Base-by-base conservation (phyloP, 2,888 invertebrate species). In the Rhaphigaster nebulosa region DNA sequence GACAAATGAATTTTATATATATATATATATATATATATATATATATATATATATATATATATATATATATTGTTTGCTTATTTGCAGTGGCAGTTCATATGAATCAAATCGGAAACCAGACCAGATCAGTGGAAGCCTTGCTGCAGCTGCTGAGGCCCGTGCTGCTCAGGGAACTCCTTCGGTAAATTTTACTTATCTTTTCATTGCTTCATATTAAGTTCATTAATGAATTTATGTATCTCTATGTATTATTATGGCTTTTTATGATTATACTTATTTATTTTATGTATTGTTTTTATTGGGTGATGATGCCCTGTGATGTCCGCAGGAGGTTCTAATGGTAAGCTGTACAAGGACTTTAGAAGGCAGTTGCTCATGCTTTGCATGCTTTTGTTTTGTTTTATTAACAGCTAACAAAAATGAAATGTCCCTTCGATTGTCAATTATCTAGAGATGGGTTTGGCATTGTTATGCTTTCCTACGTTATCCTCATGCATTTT, bases 31-130 rank as follows among this genome's bases (percentile, higher is more conserved):
- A n/a, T n/a, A n/a, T n/a, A n/a, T n/a, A n/a, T n/a, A n/a, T n/a
- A n/a, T n/a, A n/a, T n/a, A n/a, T n/a, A n/a, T n/a, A n/a, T n/a
- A n/a, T n/a, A n/a, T n/a, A n/a, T n/a, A n/a, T n/a, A n/a, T n/a
- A n/a, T n/a, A n/a, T n/a, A n/a, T 6, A 45, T 45, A 45, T 45
- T 45, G 10, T 45, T 10, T 45, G 45, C 2, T 15, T 91, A 87
- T 92, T 93, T 93, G 80, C 92, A 95, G 95, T 91, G 94, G 95
- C 90, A 96, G 95, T 93, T 94, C 95, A 89, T 95, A 96, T 92
- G 95, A 95, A 93, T 96, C 96, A 93, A 96, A 96, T 93, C 94
- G 95, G 91, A 94, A 95, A 91, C 94, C 95, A 26, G 94, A 95
- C 93, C 95, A 95, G 93, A 92, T 94, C 18, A 92, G 93, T 18